phyloP scores from a whole-genome alignment of 2,113 vertebrate species.

The Sinocyclocheilus grahami region DNA sequence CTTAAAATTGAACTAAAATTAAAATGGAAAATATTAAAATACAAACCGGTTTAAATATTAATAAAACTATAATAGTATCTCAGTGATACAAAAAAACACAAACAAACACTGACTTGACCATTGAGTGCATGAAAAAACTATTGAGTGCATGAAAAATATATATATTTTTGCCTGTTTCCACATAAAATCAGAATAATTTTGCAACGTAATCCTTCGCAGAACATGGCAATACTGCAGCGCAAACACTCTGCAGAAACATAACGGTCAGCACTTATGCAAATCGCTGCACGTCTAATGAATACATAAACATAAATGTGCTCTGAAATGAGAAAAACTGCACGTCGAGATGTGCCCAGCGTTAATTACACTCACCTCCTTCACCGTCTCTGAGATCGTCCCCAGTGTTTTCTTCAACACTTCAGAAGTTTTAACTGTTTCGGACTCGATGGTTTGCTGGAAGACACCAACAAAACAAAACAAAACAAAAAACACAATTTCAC shows the following conservation, averaged over 20 bases:
- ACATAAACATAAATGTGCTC: background rate
- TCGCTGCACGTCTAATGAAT: background rate
- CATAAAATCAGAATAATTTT: background rate
- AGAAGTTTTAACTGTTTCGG: constrained; percentile 90
- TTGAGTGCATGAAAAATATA: no score
- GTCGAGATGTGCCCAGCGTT: background rate
- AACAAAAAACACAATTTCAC: background rate
- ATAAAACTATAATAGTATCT: no score
- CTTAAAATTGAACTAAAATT: no score
- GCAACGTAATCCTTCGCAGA: background rate
- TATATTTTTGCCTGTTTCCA: background rate
- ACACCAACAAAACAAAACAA: background rate
- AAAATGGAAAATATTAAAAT: no score
- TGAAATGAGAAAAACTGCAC: constrained; percentile 3
- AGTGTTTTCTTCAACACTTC: constrained; percentile 90
- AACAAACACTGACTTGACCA: no score
- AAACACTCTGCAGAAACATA: background rate
- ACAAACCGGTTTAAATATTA: no score
- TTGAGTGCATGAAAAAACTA: no score
- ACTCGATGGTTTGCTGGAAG: constrained; percentile 91
- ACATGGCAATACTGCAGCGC: background rate
- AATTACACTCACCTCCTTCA: constrained; percentile 85
- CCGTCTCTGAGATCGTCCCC: constrained; percentile 83
- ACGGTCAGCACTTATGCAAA: background rate
- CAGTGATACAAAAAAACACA: no score